phyloP scores from a whole-genome alignment of 2,113 vertebrate species.

The Acanthochromis polyacanthus region DNA sequence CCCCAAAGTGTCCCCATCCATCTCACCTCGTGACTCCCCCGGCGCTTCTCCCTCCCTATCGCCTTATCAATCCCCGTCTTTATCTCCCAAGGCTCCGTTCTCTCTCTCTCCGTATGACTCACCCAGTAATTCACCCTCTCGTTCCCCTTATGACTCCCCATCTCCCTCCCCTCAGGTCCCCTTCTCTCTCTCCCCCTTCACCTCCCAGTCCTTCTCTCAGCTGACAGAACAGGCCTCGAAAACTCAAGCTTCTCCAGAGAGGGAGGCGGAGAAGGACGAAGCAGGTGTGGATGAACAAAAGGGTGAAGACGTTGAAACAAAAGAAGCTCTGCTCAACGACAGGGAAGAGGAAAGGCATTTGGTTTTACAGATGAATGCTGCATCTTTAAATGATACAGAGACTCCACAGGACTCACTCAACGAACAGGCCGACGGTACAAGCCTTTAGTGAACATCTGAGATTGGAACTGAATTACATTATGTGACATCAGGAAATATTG shows the following conservation, averaged over 20 bases:
- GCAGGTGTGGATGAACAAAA: not conserved
- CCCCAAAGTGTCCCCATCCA: constrained; percentile 38
- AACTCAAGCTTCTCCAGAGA: constrained; percentile 10
- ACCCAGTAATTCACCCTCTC: constrained; percentile 39
- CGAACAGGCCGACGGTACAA: constrained; percentile 9
- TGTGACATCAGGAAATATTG: too few relatives aligned
- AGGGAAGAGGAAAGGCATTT: constrained; percentile 48
- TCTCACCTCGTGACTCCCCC: constrained; percentile 36
- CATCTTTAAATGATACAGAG: constrained; percentile 79
- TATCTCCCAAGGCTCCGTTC: constrained; percentile 41
- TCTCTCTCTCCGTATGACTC: constrained; percentile 56
- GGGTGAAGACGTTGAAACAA: constrained; percentile 7
- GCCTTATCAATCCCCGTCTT: constrained; percentile 55
- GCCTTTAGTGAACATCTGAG: not conserved
- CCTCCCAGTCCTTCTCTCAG: constrained; percentile 5
- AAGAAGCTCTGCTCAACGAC: constrained; percentile 23
- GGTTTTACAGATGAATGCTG: constrained; percentile 59
- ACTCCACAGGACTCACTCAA: constrained; percentile 29
- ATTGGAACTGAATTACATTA: not conserved
- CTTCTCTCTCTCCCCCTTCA: constrained; percentile 51
- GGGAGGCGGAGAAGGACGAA: constrained; percentile 3
- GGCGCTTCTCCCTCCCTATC: constrained; percentile 32
- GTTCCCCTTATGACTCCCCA: constrained; percentile 62
- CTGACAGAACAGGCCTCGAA: constrained; percentile 31
- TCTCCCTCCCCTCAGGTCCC: constrained; percentile 50